Base-by-base conservation (phyloP, 2,888 invertebrate genomes). In the Hoplodrina blanda region DNA sequence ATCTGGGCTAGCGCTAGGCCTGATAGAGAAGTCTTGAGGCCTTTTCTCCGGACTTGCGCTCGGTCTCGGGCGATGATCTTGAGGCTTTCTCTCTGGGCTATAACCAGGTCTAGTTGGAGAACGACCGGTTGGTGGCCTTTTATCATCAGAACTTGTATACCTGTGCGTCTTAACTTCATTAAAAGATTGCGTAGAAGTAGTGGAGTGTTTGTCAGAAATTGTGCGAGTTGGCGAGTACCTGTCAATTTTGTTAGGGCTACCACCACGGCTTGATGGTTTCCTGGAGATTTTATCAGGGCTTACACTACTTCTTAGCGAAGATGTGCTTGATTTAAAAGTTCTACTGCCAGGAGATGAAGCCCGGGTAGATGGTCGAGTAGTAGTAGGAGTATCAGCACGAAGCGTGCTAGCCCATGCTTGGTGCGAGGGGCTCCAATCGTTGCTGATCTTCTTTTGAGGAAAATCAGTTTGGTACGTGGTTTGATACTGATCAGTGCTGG, bases 341-440 rank as follows among this genome's bases (percentile, higher is more conserved):
- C 93, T 96, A 53, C 96, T 96, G 2, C 96, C 96, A 13, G 96
- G 94, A 54, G 96, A 96, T 0, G 97, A 96, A n/a, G 96, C 96
- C 76, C 96, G 96, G 10, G 94, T 92, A 55, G 96, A 90, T 6
- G 93, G 91, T 5, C 93, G 91, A n/a, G 94, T 92, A 2, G 96
- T 91, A 56, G 96, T 94, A 2, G 97, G 97, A 63, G 97, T 97
- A 50, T 97, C 96, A 73, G 97, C 96, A 44, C 98, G 96, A 59
- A 98, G 92, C 7, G 98, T 97, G 69, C 97, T 97, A 0, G 97
- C 98, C 95, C 98, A 98, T 0, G 97, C 97, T 81, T 98, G 97
- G 87, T 98, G 98, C 1, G 97, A 96, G 0, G 98, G 97, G 87
- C 97, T 98, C 84, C 96, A 95, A 67, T 97, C 97, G 52, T 96